These are phyloP conservation scores for Hypanus sabinus DNA, from an alignment of 2,113 vertebrate species.

Conservation along the genomic window DNA sequence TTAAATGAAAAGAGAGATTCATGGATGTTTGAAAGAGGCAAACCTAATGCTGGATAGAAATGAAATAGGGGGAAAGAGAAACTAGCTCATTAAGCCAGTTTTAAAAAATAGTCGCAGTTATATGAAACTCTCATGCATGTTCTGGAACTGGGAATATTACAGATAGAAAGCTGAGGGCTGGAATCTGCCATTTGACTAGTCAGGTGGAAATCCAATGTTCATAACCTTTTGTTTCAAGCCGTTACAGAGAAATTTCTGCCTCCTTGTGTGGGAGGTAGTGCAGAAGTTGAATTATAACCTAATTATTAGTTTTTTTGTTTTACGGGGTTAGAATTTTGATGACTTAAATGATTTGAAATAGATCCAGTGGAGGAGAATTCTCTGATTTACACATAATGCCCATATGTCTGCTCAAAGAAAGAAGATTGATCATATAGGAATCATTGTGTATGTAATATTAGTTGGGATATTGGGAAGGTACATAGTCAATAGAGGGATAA, in stretches of 20 bases:
- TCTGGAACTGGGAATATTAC: not conserved
- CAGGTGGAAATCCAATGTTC: not conserved
- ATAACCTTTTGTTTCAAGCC: not conserved
- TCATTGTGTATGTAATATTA: not conserved
- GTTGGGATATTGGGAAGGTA: not conserved
- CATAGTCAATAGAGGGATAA: not conserved
- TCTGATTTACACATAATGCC: not conserved
- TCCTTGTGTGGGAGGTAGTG: too few species aligned
- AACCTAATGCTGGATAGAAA: not conserved
- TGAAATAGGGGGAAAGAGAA: not conserved
- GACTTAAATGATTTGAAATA: slow-evolving; percentile 6
- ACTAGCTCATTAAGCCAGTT: not conserved
- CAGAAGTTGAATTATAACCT: not conserved
- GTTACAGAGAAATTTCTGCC: not conserved
- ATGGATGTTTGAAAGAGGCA: not conserved
- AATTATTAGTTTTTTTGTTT: not conserved
- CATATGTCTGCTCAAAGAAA: not conserved
- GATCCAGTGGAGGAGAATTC: not conserved
- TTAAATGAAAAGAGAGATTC: not conserved
- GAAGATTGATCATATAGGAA: too few species aligned
- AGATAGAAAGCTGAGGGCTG: not conserved
- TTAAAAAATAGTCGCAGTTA: not conserved
- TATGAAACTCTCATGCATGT: not conserved
- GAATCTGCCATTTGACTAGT: not conserved
- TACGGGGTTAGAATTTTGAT: not conserved